Percentiles rank a stretch among this genome's conserved stretches.
Conservation (phyloP, 2,888 invertebrate genomes). For the Steinernema carpocapsae region DNA sequence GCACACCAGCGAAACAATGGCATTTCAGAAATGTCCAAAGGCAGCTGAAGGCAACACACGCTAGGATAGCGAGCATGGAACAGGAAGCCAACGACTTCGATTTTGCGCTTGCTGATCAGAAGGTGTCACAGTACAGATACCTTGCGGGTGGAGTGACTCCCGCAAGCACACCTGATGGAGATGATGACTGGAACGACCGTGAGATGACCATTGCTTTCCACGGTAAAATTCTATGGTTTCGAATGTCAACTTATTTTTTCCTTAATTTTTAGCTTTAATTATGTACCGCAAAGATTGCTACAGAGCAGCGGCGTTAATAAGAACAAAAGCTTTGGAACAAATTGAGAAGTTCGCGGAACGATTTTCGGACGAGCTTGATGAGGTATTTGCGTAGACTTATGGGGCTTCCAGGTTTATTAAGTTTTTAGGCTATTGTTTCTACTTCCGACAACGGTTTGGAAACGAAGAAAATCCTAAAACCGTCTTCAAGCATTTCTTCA, state of each 20-base stretch:
- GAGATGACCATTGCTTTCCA: conserved; percentile 8
- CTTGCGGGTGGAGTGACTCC: not conserved
- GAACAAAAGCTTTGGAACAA: not conserved
- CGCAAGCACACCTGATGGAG: too few relatives aligned
- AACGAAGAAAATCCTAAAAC: not conserved
- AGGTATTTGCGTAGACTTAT: not conserved
- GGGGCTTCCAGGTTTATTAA: too few relatives aligned
- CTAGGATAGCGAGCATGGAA: not conserved
- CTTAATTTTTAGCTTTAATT: not conserved
- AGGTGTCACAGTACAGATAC: not conserved
- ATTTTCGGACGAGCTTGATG: not conserved
- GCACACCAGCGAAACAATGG: too few relatives aligned
- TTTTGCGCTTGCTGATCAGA: not conserved
- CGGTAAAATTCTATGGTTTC: not conserved
- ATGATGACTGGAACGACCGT: not conserved
- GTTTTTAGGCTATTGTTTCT: not conserved
- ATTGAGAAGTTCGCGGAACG: not conserved
- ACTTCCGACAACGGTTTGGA: not conserved
- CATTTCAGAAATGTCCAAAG: not conserved
- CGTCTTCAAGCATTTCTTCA: too few relatives aligned
- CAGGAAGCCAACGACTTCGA: not conserved
- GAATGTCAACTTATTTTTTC: not conserved
- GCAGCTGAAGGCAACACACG: not conserved
- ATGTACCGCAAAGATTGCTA: not conserved
- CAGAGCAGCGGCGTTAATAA: not conserved